phyloP scores from a whole-genome alignment of 2,888 invertebrate species.

The Hypomecis punctinalis region DNA sequence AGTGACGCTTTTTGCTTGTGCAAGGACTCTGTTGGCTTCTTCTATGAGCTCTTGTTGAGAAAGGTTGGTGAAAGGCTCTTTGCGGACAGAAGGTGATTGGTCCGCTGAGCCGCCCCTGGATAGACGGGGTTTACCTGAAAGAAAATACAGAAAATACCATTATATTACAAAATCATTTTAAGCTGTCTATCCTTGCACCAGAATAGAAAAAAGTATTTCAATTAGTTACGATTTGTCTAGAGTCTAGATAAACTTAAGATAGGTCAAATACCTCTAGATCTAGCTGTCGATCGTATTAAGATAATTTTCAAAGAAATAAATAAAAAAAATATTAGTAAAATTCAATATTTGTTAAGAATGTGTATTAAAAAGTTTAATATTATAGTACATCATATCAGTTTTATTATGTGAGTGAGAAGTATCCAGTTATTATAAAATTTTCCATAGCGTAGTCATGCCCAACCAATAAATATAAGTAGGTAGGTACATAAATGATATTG shows the following conservation, averaged over 20 bases:
- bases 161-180: neutral
- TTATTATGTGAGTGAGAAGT: no score
- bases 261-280: no score
- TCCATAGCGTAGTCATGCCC: no score
- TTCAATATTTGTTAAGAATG: no score
- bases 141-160: conserved; percentile 38
- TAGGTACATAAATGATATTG: neutral
- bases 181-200: no score
- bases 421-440: no score
- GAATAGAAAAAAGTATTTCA: neutral
- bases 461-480: no score
- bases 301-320: neutral
- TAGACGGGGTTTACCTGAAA: conserved; percentile 81
- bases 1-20: conserved; percentile 89
- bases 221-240: no score
- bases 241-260: neutral
- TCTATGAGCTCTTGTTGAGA: conserved; percentile 90
- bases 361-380: no score
- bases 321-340: no score
- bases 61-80: conserved; percentile 87
- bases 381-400: no score
- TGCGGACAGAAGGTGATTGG: conserved; percentile 62
- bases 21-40: conserved; percentile 90
- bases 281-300: no score
- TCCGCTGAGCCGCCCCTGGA: conserved; percentile 70